A percentile compares a stretch with the other conserved stretches of the same genome.
These are phyloP conservation scores for Tapirus indicus DNA, from an alignment of 2,797 vertebrate species.

Conservation along the genomic window DNA sequence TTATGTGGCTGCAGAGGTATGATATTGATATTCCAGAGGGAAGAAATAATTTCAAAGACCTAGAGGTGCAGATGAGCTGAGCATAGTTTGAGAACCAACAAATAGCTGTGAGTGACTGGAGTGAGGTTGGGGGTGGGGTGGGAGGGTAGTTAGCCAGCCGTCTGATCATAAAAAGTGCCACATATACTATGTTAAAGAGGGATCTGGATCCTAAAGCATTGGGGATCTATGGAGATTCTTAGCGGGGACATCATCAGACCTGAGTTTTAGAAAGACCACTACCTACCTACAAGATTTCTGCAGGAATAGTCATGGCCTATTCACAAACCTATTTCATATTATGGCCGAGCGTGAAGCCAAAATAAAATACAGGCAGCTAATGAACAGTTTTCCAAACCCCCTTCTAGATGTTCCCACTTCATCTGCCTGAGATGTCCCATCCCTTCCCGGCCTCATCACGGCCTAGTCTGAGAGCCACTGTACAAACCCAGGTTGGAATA, in stretches of 20 bases:
- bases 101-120: background rate
- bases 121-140: background rate
- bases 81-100: background rate
- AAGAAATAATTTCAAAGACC: background rate
- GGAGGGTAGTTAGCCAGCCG: background rate
- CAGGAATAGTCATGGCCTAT: background rate
- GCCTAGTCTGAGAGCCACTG: background rate
- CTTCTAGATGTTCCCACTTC: background rate
- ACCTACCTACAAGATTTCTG: background rate
- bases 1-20: background rate
- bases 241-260: background rate
- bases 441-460: background rate
- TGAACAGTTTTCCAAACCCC: background rate
- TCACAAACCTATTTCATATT: background rate
- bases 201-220: background rate
- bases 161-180: background rate
- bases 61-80: background rate
- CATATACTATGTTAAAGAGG: background rate
- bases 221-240: background rate
- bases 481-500: too few species aligned
- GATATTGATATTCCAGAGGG: background rate
- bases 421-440: background rate
- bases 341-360: background rate
- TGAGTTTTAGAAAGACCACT: conserved; percentile 43
- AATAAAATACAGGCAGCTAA: background rate